Base-by-base conservation (phyloP, 2,113 vertebrate species). In the Paralichthys olivaceus region DNA sequence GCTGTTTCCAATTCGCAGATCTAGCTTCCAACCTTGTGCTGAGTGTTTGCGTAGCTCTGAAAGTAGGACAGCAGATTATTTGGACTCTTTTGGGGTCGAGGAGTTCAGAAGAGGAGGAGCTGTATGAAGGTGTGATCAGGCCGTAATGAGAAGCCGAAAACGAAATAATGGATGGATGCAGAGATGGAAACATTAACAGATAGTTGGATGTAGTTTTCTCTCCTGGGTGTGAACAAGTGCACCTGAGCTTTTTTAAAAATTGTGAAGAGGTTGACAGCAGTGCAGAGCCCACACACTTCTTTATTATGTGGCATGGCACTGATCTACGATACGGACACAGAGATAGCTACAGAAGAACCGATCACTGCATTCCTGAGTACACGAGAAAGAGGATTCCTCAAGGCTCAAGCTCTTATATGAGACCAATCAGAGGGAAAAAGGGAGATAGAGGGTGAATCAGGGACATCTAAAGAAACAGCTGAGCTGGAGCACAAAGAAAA, bases 391-490 rank as follows among this genome's bases (percentile, higher is more conserved):
- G 51, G 58, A 65, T 51, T 45, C 32, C 40, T 70, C 12, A 37
- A 58, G 73, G 47, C 75, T 80, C 37, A 23, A 67, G 60, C 68
- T 45, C 59, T 13, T 26, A 11, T 22, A 19, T 0, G 28, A 51
- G 75, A 73, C 69, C 57, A 54, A 43, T 70, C 14, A n/a, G 37
- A 69, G 25, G 11, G 11, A 73, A 23, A 65, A 62, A 61, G 26
- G 4, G 9, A 58, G 37, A 34, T 34, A 29, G 43, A 56, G 58
- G 62, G 15, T 25, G 54, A 82, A 54, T 65, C 22, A 43, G 61
- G 69, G 78, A 75, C 71, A 79, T 58, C 45, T 74, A 69, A 72
- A 79, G 60, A 79, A 49, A 82, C 29, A 80, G 66, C 69, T 69
- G 40, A 78, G 22, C 45, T 12, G 51, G 32, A 72, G 66, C 60